Conservation (phyloP, 2,797 vertebrate species). For the Neostethus bicornis region DNA sequence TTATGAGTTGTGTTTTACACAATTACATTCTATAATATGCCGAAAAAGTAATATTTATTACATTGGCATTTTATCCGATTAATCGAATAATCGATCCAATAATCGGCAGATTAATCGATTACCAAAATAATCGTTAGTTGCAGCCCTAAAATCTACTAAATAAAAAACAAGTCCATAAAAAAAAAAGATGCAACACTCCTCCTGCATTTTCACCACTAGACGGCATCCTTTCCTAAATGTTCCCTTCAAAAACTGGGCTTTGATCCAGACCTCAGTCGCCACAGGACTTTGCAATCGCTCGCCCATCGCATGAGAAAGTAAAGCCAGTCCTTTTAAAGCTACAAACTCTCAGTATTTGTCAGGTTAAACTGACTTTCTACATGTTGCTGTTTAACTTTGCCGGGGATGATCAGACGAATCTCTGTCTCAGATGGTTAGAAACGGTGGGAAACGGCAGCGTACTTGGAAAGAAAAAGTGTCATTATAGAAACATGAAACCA, state of each 20-base stretch:
- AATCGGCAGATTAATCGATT: too few species aligned
- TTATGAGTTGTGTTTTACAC: too few species aligned
- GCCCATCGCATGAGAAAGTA: slow-evolving; percentile 26
- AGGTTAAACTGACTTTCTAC: slow-evolving; percentile 24
- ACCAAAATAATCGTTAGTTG: too few species aligned
- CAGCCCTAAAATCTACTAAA: background rate
- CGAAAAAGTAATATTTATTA: too few species aligned
- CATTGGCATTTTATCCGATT: too few species aligned
- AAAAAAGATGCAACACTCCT: too few species aligned
- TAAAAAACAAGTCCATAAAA: background rate
- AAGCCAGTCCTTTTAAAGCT: slow-evolving; percentile 53
- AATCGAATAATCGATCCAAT: too few species aligned
- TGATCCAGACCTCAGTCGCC: slow-evolving; percentile 39
- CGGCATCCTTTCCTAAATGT: slow-evolving; percentile 28
- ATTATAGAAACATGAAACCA: too few species aligned
- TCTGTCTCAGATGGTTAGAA: rapidly evolving
- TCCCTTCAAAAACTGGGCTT: slow-evolving; percentile 12
- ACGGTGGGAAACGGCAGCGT: slow-evolving; percentile 1
- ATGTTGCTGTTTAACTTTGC: background rate
- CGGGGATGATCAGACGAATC: background rate
- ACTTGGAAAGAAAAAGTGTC: too few species aligned
- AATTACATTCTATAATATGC: too few species aligned
- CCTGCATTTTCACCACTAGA: slow-evolving; percentile 41
- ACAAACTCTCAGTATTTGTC: slow-evolving; percentile 29
- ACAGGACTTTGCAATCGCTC: slow-evolving; percentile 13